Conservation (phyloP, 2,888 invertebrate genomes). For the Lithosia quadra region DNA sequence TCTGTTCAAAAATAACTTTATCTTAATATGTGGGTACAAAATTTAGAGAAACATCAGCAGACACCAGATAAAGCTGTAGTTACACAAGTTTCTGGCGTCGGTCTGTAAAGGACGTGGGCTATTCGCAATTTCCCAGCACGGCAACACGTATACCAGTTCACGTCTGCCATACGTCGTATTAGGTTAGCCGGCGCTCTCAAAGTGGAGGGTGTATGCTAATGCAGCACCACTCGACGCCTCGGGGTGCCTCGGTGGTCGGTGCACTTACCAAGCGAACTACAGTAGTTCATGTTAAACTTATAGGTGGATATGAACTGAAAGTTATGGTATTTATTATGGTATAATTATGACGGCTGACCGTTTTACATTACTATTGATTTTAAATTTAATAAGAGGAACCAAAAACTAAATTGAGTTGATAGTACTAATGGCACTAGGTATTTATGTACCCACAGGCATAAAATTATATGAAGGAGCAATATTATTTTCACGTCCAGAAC, state of each 20-base stretch:
- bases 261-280: conserved; percentile 12
- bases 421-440: too few species aligned
- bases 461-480: too few species aligned
- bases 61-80: conserved; percentile 11
- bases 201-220: conserved; percentile 74
- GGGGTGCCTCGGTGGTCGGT: conserved; percentile 38
- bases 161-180: conserved; percentile 70
- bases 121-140: conserved; percentile 61
- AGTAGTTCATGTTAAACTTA: conserved; percentile 23
- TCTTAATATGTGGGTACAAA: background rate
- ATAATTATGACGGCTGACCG: too few species aligned
- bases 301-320: too few species aligned
- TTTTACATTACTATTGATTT: too few species aligned
- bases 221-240: conserved; percentile 58
- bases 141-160: conserved; percentile 46
- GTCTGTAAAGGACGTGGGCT: conserved; percentile 25
- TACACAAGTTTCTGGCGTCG: conserved; percentile 16
- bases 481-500: too few species aligned
- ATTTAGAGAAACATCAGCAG: conserved; percentile 14
- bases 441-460: too few species aligned
- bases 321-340: too few species aligned
- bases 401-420: too few species aligned
- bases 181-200: conserved; percentile 66
- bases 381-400: too few species aligned
- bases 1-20: background rate